Evolutionary conservation across 1,140 invertebrate genomes (phyloP), one percentile per base, ranked within the genome.

Genomic region (Apocrypta bakeri): DNA sequence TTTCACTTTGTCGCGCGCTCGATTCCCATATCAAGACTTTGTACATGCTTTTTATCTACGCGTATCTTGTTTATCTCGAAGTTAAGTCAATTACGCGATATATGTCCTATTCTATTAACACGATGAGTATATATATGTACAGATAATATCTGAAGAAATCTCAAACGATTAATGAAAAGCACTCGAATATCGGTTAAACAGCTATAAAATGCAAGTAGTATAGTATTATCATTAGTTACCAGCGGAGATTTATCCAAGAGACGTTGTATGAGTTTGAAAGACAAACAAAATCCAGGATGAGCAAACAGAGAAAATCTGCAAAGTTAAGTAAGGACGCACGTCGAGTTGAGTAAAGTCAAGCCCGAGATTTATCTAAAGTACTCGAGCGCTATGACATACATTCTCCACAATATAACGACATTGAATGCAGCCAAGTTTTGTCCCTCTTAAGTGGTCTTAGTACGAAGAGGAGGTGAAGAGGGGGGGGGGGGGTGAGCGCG

Each of bases 361-460:
- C 63, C 37, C 2, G 63, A 78, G 76, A 78, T 78, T 78, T 78
- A 78, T 78, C 76, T 64, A 61, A 78, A 78, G 76, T 68, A 29
- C 63, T 11, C 37, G 11, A n/a, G n/a, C 7, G 31, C 63, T 29
- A 78, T 61, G 76, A 74, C 72, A 74, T 14, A 74, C 25, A 74
- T 74, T 74, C 24, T 4, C 74, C 24, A 64, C 76, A 68, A 61
- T 33, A 42, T 76, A 76, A 76, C 63, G 76, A 68, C 76, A 68
- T 68, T 78, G 66, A 78, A 64, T 68, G 76, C 76, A 48, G 63
- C 31, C 24, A 78, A 78, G 61, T 78, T 78, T 78, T 48, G 76
- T 68, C 37, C 63, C 63, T 42, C 63, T 66, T 78, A 78, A 78
- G 76, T 78, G 76, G 76, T 42, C 66, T 31, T n/a, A 12, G 33